Evolutionary conservation across 2,888 invertebrate species (phyloP).

Genomic region (Rhorus exstirpatorius): DNA sequence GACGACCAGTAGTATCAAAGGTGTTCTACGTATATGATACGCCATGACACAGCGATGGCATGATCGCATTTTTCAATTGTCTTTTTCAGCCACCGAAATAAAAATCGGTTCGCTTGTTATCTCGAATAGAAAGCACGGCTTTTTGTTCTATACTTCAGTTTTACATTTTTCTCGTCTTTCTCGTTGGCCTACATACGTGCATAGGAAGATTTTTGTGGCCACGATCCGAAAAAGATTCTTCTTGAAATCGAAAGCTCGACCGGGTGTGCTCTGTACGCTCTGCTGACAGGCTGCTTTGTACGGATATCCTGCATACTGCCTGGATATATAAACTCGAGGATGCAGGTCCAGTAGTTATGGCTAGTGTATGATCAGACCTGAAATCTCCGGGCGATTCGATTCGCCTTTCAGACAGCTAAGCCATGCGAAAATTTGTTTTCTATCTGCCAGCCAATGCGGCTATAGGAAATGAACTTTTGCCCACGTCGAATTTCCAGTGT

Average conservation of each 20-base stretch:
- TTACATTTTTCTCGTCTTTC: neutral
- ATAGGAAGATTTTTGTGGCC: conserved; percentile 25
- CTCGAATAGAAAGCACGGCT: conserved; percentile 46
- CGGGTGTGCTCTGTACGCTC: conserved; percentile 37
- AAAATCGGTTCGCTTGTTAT: conserved; percentile 69
- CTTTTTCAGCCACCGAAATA: conserved; percentile 51
- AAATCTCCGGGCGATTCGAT: conserved; percentile 1
- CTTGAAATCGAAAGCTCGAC: conserved; percentile 40
- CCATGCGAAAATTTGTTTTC: conserved; percentile 5
- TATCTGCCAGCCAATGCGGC: neutral
- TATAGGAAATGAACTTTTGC: neutral
- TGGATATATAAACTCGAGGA: conserved; percentile 11
- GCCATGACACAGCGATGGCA: conserved; percentile 1
- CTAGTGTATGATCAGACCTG: conserved; percentile 23
- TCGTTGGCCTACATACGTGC: neutral
- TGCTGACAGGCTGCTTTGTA: conserved; percentile 28
- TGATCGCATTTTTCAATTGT: conserved; percentile 32
- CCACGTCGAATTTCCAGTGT: neutral
- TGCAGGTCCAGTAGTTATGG: conserved; percentile 16
- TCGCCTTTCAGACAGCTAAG: conserved; percentile 8
- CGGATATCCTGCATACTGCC: neutral
- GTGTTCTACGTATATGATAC: conserved; percentile 29
- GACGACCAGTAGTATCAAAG: conserved; percentile 31
- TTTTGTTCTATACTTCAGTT: conserved; percentile 33
- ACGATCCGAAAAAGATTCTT: conserved; percentile 25